These are phyloP conservation scores for Trichogramma dendrolimi DNA, from an alignment of 2,888 invertebrate genomes.

Conservation along the genomic window DNA sequence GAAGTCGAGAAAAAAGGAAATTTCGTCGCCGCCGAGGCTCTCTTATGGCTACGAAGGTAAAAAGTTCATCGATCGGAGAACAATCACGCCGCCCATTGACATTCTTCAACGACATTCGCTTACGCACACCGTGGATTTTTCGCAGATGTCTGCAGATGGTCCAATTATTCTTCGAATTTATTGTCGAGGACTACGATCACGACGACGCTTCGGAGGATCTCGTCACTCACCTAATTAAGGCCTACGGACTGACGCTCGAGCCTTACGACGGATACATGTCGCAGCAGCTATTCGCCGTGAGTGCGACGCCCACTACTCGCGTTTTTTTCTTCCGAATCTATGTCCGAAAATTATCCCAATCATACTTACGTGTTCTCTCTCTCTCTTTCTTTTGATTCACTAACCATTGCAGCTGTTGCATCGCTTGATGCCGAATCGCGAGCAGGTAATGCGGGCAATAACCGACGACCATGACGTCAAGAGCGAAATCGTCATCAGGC, in stretches of 20 bases:
- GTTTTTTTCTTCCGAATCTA: constrained; percentile 26
- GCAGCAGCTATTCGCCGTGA: constrained; percentile 68
- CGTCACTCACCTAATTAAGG: constrained; percentile 60
- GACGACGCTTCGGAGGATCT: constrained; percentile 57
- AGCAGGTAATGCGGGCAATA: constrained; percentile 56
- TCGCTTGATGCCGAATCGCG: constrained; percentile 62
- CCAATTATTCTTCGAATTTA: constrained; percentile 58
- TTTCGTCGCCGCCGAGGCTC: constrained; percentile 58
- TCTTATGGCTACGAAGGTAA: constrained; percentile 74
- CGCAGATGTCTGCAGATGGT: constrained; percentile 63
- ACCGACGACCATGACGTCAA: constrained; percentile 49
- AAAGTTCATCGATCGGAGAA: background rate
- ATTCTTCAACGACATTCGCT: background rate
- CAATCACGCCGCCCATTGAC: background rate
- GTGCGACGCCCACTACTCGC: constrained; percentile 27
- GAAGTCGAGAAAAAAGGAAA: constrained; percentile 58
- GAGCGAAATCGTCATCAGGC: constrained; percentile 46
- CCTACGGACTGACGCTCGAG: constrained; percentile 69
- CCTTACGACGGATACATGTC: constrained; percentile 74
- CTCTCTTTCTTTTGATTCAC: background rate
- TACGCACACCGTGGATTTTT: constrained; percentile 32
- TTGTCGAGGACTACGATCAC: constrained; percentile 55
- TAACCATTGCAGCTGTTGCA: constrained; percentile 59
- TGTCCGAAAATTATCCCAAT: background rate
- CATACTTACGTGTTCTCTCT: background rate